Conservation (phyloP, 1,140 invertebrate genomes). For the Mactra quadrangularis region DNA sequence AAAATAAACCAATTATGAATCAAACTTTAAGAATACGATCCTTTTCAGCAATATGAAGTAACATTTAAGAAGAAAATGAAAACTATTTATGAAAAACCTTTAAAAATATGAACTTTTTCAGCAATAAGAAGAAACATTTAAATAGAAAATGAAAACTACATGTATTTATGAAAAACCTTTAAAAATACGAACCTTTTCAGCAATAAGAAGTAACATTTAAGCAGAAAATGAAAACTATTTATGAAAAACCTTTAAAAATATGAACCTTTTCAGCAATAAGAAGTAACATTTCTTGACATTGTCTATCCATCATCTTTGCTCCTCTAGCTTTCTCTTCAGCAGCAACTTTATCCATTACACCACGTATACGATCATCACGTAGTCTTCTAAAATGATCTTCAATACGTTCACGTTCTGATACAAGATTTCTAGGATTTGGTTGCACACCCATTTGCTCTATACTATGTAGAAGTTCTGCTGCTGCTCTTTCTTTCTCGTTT, state of each 20-base stretch:
- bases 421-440: slow-evolving; percentile 69
- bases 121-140: too few relatives aligned
- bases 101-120: too few relatives aligned
- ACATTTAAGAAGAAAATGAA: too few relatives aligned
- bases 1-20: too few relatives aligned
- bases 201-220: too few relatives aligned
- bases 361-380: slow-evolving; percentile 76
- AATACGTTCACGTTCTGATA: slow-evolving; percentile 76
- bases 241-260: too few relatives aligned
- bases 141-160: too few relatives aligned
- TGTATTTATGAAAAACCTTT: too few relatives aligned
- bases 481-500: slow-evolving; percentile 76
- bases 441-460: slow-evolving; percentile 71
- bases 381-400: slow-evolving; percentile 78
- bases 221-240: too few relatives aligned
- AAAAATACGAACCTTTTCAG: too few relatives aligned
- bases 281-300: slow-evolving; percentile 79
- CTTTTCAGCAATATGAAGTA: slow-evolving; percentile 79
- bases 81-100: too few relatives aligned
- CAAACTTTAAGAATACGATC: too few relatives aligned
- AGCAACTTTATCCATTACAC: slow-evolving; percentile 76
- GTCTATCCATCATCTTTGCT: slow-evolving; percentile 79
- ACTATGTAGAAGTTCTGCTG: slow-evolving; percentile 73
- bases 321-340: slow-evolving; percentile 77
- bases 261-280: slow-evolving; percentile 81